A percentile compares a stretch with the other conserved stretches of the same genome.
Conservation (phyloP, 2,888 invertebrate species). For the Serripes groenlandicus region DNA sequence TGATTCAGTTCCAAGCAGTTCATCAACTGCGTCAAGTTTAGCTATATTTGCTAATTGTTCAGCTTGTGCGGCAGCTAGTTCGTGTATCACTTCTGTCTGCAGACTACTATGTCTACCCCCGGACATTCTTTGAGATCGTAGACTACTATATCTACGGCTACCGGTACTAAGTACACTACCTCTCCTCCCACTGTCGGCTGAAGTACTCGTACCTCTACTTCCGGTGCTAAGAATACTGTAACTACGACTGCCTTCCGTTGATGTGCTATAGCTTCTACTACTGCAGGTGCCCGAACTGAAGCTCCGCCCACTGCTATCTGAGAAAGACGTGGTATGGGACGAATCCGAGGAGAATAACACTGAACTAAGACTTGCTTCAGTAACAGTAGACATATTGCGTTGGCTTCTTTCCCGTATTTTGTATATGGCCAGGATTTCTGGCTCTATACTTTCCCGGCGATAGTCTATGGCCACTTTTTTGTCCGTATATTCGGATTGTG, state of each 20-base stretch:
- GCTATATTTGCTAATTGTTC: constrained; percentile 9
- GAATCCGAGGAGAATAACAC: constrained; percentile 55
- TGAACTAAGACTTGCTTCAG: constrained; percentile 57
- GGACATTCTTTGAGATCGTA: constrained; percentile 42
- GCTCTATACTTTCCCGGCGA: constrained; percentile 53
- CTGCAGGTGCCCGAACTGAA: constrained; percentile 49
- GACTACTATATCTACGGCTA: constrained; percentile 35
- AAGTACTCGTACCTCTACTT: constrained; percentile 43
- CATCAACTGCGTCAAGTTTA: constrained; percentile 12
- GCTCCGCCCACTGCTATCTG: constrained; percentile 53
- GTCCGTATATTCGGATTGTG: not conserved
- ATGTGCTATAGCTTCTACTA: constrained; percentile 44
- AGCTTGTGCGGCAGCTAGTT: constrained; percentile 42
- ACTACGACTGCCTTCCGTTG: constrained; percentile 37
- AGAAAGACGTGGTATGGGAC: constrained; percentile 50
- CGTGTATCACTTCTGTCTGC: constrained; percentile 63
- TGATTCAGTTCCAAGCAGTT: not conserved
- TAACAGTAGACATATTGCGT: constrained; percentile 47
- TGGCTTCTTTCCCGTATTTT: constrained; percentile 60
- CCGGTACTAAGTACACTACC: constrained; percentile 37
- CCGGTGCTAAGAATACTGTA: constrained; percentile 43
- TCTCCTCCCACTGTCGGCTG: constrained; percentile 51
- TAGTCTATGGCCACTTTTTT: not conserved
- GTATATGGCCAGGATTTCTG: constrained; percentile 59
- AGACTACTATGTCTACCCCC: constrained; percentile 54